Conservation (phyloP, 2,797 vertebrate species). For the Heteromormyrus szaboi region DNA sequence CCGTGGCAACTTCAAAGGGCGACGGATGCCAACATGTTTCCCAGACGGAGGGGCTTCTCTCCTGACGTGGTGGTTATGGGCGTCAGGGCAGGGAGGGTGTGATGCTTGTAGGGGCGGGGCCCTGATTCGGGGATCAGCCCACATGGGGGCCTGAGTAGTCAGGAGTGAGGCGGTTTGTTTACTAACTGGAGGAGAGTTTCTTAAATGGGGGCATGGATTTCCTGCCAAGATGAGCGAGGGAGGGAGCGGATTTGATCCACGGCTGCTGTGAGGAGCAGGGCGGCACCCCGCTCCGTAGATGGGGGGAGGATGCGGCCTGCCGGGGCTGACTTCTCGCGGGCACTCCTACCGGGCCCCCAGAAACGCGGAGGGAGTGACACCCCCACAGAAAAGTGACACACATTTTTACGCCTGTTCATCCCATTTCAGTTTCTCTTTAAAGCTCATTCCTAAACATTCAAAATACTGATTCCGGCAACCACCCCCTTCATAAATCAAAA, state of each 20-base stretch:
- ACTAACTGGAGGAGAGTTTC: not conserved
- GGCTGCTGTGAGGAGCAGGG: not conserved
- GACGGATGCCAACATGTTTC: constrained; percentile 7
- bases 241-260: not conserved
- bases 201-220: not conserved
- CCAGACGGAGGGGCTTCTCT: not conserved
- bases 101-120: not conserved
- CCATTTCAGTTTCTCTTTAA: not conserved
- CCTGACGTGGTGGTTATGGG: not conserved
- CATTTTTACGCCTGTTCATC: not conserved
- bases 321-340: not conserved
- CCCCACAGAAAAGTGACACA: not conserved
- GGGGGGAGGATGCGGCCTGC: not conserved
- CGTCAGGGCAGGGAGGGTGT: not conserved
- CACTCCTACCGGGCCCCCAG: not conserved
- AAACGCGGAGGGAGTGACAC: not conserved
- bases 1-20: constrained; percentile 1
- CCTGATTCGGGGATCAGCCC: not conserved
- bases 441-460: not conserved
- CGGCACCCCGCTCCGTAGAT: not conserved
- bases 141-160: not conserved
- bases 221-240: not conserved
- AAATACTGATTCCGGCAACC: not conserved
- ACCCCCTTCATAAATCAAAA: not conserved
- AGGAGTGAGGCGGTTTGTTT: not conserved